These are phyloP conservation scores for Syngnathus typhle DNA, from an alignment of 2,113 vertebrate species.

Conservation along the genomic window DNA sequence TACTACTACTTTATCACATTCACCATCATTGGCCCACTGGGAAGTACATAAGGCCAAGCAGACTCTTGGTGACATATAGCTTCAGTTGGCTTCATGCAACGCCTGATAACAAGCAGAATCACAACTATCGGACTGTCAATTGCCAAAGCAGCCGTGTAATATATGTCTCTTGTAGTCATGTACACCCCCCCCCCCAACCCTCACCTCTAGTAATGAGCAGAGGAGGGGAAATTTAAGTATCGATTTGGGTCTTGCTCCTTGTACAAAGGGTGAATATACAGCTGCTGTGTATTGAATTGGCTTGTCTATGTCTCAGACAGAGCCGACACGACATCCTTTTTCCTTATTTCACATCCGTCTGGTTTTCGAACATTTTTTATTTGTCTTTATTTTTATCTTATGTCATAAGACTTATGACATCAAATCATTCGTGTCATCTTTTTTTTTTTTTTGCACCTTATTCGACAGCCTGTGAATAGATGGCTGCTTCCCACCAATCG, in stretches of 20 bases:
- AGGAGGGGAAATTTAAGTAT: conserved; percentile 34
- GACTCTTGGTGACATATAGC: conserved; percentile 24
- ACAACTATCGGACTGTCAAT: conserved; percentile 27
- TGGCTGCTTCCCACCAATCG: conserved; percentile 4
- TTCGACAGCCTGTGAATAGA: conserved; percentile 9
- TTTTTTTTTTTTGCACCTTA: background rate
- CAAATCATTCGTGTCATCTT: background rate
- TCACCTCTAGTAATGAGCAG: conserved; percentile 35
- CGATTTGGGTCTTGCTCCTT: conserved; percentile 46
- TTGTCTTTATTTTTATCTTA: background rate
- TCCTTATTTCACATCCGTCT: background rate
- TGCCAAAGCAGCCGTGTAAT: conserved; percentile 41
- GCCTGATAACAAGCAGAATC: conserved; percentile 44
- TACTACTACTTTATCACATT: conserved; percentile 35
- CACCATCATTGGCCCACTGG: conserved; percentile 27
- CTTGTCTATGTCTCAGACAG: conserved; percentile 17
- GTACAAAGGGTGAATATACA: conserved; percentile 53
- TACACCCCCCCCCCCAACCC: conserved; percentile 8
- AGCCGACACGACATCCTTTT: background rate
- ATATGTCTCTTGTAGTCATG: conserved; percentile 43
- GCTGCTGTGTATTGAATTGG: conserved; percentile 37
- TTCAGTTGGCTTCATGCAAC: conserved; percentile 22
- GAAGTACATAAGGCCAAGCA: conserved; percentile 28
- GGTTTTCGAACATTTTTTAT: background rate
- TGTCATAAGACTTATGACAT: background rate